Conservation (phyloP, 2,113 vertebrate genomes). For the Urocynchramus pylzowi region DNA sequence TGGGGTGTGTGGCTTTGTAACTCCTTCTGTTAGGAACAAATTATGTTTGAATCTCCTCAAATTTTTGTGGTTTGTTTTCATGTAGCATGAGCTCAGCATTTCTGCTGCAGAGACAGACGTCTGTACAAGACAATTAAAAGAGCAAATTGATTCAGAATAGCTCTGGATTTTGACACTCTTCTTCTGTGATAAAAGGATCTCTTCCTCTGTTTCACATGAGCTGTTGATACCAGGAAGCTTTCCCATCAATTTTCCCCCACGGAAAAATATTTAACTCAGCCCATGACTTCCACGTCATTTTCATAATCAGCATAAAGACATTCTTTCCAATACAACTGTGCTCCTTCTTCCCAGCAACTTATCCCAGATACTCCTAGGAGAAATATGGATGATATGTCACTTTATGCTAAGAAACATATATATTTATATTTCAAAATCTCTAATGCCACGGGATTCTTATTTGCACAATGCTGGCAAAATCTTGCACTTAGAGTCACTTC, state of each 20-base stretch:
- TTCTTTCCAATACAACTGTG: not conserved
- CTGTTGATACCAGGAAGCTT: not conserved
- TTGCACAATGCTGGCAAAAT: not conserved
- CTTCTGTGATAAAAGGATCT: not conserved
- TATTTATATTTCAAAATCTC: not conserved
- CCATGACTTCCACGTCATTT: not conserved
- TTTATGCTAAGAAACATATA: not conserved
- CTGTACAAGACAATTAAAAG: not conserved
- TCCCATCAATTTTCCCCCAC: not conserved
- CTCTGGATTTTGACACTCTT: not conserved
- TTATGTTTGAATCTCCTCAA: not conserved
- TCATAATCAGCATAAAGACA: not conserved
- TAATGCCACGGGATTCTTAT: not conserved
- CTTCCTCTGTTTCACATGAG: not conserved
- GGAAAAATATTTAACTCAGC: not conserved
- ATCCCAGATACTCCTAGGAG: not conserved
- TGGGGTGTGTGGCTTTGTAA: not conserved
- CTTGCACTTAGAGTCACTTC: not conserved
- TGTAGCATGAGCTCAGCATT: not conserved
- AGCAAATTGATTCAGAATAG: not conserved
- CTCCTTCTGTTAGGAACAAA: not conserved
- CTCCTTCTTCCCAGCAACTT: not conserved
- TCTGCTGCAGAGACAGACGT: not conserved
- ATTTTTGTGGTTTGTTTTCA: not conserved
- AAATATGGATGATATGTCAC: not conserved